phyloP scores from a whole-genome alignment of 1,140 invertebrate species.

The Nasonia vitripennis region DNA sequence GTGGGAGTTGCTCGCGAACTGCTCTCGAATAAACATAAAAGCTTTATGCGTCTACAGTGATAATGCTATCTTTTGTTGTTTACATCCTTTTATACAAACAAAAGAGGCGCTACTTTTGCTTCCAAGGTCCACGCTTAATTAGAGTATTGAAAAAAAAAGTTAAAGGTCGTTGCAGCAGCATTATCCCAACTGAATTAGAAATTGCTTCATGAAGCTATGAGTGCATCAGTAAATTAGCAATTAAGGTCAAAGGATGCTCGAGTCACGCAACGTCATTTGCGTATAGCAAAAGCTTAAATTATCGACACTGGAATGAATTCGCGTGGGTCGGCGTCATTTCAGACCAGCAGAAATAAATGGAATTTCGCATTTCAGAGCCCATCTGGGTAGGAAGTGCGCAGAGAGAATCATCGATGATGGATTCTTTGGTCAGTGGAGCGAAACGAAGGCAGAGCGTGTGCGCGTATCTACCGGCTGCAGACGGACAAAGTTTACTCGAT shows the following conservation, averaged over 20 bases:
- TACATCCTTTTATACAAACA: neutral
- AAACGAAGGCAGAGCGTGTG: neutral
- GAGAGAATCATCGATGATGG: neutral
- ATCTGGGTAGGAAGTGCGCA: neutral
- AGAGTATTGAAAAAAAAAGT: too few species aligned
- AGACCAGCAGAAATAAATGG: neutral
- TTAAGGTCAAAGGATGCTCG: too few species aligned
- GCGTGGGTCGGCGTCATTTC: neutral
- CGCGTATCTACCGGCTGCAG: neutral
- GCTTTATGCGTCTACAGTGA: neutral
- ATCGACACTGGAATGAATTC: neutral
- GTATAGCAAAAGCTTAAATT: neutral
- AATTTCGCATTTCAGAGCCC: neutral
- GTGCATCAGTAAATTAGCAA: too few species aligned
- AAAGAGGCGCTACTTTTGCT: neutral
- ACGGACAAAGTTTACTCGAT: neutral
- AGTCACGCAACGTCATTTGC: too few species aligned
- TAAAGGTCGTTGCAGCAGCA: too few species aligned
- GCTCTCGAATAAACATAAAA: neutral
- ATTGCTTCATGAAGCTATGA: too few species aligned
- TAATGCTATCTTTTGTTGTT: neutral
- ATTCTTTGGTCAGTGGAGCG: neutral
- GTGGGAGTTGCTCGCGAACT: neutral
- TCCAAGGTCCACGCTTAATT: neutral
- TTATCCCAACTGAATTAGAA: too few species aligned